Evolutionary conservation across 2,888 invertebrate species (phyloP).

Genomic region (Ophion ellenae): DNA sequence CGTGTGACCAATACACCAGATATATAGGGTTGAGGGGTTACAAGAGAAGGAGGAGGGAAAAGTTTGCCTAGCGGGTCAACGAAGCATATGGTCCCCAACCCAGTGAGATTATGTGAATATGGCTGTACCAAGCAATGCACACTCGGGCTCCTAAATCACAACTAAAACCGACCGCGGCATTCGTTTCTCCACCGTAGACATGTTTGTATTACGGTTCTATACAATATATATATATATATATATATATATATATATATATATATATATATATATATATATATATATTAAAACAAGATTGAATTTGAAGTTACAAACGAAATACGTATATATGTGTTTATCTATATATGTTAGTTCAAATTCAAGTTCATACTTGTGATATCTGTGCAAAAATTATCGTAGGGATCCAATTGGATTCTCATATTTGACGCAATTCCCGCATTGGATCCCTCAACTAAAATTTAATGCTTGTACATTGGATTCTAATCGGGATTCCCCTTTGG

Average conservation of each 20-base stretch:
- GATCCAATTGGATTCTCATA: too few relatives aligned
- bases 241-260: not conserved
- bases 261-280: not conserved
- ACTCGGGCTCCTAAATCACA: conserved; percentile 74
- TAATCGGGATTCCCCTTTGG: too few relatives aligned
- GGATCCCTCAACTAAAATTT: too few relatives aligned
- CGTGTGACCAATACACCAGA: conserved; percentile 56
- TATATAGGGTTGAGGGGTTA: conserved; percentile 12
- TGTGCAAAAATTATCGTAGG: too few relatives aligned
- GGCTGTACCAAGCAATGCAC: conserved; percentile 59
- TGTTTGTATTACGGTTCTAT: not conserved
- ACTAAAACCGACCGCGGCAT: conserved; percentile 69
- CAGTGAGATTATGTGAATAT: conserved; percentile 77
- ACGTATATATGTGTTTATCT: too few relatives aligned
- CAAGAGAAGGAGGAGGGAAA: conserved; percentile 15
- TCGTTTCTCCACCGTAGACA: conserved; percentile 18
- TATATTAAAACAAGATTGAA: not conserved
- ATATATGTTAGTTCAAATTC: too few relatives aligned
- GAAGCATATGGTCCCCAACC: conserved; percentile 76
- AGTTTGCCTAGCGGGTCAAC: conserved; percentile 67
- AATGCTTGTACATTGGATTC: too few relatives aligned
- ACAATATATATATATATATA: not conserved
- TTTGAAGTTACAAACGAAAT: too few relatives aligned
- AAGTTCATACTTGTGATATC: too few relatives aligned
- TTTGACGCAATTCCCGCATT: too few relatives aligned